Percentiles rank a stretch among this genome's conserved stretches.
phyloP scores from a whole-genome alignment of 2,888 invertebrate species.

The Sicus ferrugineus region DNA sequence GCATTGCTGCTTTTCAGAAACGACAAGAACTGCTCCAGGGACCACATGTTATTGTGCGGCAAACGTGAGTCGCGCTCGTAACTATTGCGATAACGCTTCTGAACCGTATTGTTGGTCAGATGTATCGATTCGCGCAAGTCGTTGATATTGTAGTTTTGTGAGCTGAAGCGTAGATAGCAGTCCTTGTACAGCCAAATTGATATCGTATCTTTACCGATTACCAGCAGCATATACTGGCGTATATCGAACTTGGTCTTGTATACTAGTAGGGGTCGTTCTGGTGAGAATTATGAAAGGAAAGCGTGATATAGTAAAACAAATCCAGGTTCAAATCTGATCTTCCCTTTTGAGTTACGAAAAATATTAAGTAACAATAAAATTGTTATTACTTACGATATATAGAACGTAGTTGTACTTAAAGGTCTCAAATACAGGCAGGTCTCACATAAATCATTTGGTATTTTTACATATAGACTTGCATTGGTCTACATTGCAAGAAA shows the following conservation, averaged over 20 bases:
- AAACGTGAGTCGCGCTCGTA: constrained; percentile 69
- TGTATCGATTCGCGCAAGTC: constrained; percentile 87
- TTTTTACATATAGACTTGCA: no score
- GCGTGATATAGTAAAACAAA: no score
- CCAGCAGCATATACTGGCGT: constrained; percentile 82
- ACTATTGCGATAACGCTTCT: constrained; percentile 72
- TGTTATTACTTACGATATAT: no score
- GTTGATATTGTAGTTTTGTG: constrained; percentile 78
- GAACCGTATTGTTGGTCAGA: constrained; percentile 87
- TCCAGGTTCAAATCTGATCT: no score
- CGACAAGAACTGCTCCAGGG: constrained; percentile 73
- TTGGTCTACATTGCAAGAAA: no score
- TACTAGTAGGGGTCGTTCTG: constrained; percentile 83
- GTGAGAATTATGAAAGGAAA: constrained; percentile 48
- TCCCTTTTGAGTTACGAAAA: no score
- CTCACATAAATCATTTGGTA: no score
- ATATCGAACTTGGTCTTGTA: constrained; percentile 91
- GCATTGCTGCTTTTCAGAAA: constrained; percentile 67
- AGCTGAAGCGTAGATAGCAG: constrained; percentile 87
- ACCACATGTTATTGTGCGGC: constrained; percentile 87
- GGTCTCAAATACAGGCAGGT: no score
- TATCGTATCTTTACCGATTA: constrained; percentile 76
- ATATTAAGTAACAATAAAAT: no score
- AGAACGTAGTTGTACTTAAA: no score
- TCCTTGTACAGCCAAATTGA: constrained; percentile 88